Base-by-base conservation (phyloP, 2,888 invertebrate genomes). In the Panorpa germanica region DNA sequence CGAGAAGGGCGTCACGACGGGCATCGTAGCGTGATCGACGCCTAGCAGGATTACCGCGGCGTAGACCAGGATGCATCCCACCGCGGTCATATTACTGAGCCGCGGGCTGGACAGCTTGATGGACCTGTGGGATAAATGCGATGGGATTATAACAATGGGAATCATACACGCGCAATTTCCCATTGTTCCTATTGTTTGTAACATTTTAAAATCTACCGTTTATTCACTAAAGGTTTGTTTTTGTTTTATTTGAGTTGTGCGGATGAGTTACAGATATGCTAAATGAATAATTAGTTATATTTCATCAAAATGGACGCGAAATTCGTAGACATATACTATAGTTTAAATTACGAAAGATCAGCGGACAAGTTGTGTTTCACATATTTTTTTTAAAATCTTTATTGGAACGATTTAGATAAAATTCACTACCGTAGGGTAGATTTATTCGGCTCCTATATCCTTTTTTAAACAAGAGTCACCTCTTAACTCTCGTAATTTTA, bases 71-170 rank as follows among this genome's bases (percentile, higher is more conserved):
- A 83, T 77, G 48, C 88, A 90, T 10, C 90, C 90, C 20, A 83
- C 70, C 21, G 85, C 74, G 1, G 86, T 85, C 57, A 88, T 81
- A 56, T 88, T 90, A 61, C 88, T 90, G 34, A 91, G 59, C 37
- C 81, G 75, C 2, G 90, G 90, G 44, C 88, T 88, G 13, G 88
- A 88, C 37, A 90, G 63, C 54, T 91, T 90, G 50, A 90, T 85
- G 38, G 80, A 82, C 52, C 85, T 82, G 59, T 36, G 45, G 35
- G 23, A 27, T 38, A 35, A 34, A 30, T 39, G 33, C 17, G 16
- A 23, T 27, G 8, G 8, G 18, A 11, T 21, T 3, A 25, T 12
- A 3, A 25, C 19, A n/a, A 32, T 18, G 2, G 6, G 23, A 13
- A 25, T 31, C 28, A 28, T 4, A 29, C 16, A 29, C 14, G 23